These are phyloP conservation scores for Enteromius anoplus DNA, from an alignment of 2,797 vertebrate genomes.

Conservation along the genomic window DNA sequence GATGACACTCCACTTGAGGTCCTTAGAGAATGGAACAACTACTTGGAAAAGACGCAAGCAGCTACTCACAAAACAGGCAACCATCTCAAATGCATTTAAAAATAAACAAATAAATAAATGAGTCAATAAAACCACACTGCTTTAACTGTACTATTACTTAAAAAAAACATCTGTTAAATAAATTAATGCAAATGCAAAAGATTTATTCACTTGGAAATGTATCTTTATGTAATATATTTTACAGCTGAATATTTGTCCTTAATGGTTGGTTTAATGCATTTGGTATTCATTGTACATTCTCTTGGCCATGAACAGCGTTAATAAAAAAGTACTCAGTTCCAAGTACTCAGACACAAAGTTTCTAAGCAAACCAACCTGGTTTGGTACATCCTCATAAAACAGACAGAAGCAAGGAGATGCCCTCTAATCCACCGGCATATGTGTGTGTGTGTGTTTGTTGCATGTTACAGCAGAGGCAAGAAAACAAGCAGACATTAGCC, in stretches of 20 bases:
- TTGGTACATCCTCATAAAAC: conserved; percentile 10
- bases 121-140: neutral
- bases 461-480: conserved; percentile 11
- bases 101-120: neutral
- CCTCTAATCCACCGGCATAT: neutral
- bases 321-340: neutral
- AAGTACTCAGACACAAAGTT: conserved; percentile 16
- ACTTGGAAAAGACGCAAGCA: neutral
- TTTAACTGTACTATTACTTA: neutral
- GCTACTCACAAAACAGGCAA: neutral
- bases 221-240: neutral
- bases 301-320: conserved; percentile 16
- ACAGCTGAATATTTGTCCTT: conserved; percentile 4
- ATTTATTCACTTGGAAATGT: conserved; percentile 7
- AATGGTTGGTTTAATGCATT: neutral
- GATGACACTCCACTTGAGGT: neutral
- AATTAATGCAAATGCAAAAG: neutral
- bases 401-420: conserved; percentile 15
- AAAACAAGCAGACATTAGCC: conserved; percentile 39
- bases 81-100: neutral
- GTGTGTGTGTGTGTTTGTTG: conserved; percentile 1
- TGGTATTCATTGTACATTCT: neutral
- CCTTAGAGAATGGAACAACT: conserved; percentile 5
- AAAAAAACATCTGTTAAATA: conserved; percentile 3
- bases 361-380: neutral